Conservation (phyloP, 2,888 invertebrate species). For the Malthinus seriepunctatus region DNA sequence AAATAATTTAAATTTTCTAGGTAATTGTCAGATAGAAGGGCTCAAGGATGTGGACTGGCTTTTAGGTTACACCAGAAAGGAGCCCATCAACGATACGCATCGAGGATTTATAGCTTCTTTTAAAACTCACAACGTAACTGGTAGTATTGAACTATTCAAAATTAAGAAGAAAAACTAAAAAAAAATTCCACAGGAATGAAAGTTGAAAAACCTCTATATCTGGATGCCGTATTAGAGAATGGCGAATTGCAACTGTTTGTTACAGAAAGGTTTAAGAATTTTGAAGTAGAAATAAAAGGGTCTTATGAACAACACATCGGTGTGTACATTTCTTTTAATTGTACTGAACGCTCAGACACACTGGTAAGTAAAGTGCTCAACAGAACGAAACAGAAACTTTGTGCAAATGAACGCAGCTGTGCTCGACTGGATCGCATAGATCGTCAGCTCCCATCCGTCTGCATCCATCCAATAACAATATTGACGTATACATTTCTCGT, state of each 20-base stretch:
- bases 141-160: not conserved
- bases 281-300: slow-evolving; percentile 1
- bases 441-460: too few species aligned
- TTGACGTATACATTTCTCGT: too few species aligned
- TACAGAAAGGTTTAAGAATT: slow-evolving; percentile 1
- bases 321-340: not conserved
- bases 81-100: slow-evolving; percentile 8
- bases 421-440: too few species aligned
- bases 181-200: not conserved
- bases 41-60: not conserved
- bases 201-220: not conserved
- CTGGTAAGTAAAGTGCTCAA: not conserved
- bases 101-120: not conserved
- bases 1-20: not conserved
- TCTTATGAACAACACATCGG: not conserved
- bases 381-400: too few species aligned
- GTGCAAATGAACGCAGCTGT: too few species aligned
- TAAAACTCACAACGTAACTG: slow-evolving; percentile 1
- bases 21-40: not conserved
- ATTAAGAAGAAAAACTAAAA: not conserved
- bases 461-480: too few species aligned
- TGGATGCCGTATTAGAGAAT: not conserved
- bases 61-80: not conserved
- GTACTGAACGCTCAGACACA: not conserved
- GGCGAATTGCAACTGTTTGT: not conserved